Percentiles rank a stretch among this genome's conserved stretches.
phyloP scores from a whole-genome alignment of 2,888 invertebrate genomes.

The Phalangium opilio region DNA sequence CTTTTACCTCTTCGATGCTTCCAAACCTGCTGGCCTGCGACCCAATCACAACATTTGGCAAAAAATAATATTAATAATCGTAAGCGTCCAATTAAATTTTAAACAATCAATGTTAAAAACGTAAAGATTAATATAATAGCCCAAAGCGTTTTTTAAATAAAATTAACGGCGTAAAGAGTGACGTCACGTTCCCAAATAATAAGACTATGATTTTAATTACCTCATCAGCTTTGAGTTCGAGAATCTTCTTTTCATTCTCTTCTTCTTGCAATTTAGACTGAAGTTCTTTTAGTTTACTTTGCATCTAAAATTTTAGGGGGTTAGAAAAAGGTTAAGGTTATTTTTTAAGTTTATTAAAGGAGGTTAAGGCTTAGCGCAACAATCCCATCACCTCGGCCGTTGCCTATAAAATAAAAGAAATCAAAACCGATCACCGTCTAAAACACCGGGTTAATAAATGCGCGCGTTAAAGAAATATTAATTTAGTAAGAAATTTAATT shows the following conservation, averaged over 20 bases:
- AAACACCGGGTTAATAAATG: background rate
- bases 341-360: background rate
- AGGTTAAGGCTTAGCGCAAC: background rate
- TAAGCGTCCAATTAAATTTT: too few relatives aligned
- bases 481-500: background rate
- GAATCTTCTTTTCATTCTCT: constrained; percentile 18
- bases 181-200: too few relatives aligned
- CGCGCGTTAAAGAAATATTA: background rate
- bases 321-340: background rate
- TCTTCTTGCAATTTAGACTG: constrained; percentile 19
- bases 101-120: too few relatives aligned
- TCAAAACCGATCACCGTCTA: background rate
- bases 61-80: too few relatives aligned
- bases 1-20: too few relatives aligned
- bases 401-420: background rate
- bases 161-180: too few relatives aligned
- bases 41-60: too few relatives aligned
- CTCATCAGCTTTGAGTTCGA: constrained; percentile 17
- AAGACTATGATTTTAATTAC: constrained; percentile 7
- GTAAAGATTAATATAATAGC: too few relatives aligned
- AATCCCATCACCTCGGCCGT: too few relatives aligned
- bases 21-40: too few relatives aligned
- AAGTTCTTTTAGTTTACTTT: constrained; percentile 18
- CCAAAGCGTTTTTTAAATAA: too few relatives aligned
- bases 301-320: constrained; percentile 11